Conservation (phyloP, 1,140 invertebrate species). For the Lordiphosa mommai region DNA sequence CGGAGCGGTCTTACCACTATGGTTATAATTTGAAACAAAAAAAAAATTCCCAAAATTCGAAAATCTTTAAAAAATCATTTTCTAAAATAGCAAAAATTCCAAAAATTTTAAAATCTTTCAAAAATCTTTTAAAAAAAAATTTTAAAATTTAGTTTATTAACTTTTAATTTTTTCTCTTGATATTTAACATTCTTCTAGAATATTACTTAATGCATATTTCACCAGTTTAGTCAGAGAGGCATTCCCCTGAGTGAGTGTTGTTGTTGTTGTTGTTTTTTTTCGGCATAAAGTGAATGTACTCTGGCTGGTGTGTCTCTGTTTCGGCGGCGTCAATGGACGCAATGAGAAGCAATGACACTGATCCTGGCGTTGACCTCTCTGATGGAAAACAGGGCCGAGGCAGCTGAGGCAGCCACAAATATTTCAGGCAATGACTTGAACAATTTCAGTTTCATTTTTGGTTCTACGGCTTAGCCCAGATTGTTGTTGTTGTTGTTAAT, state of each 20-base stretch:
- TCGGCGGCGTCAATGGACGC: constrained; percentile 40
- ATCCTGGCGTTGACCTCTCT: constrained; percentile 56
- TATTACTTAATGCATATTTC: constrained; percentile 13
- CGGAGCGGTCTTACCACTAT: too few relatives aligned
- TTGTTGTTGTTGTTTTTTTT: constrained; percentile 10
- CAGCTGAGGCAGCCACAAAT: constrained; percentile 8
- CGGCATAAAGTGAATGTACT: constrained; percentile 44
- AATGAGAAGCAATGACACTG: constrained; percentile 49
- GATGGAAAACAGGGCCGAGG: constrained; percentile 30
- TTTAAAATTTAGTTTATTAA: too few relatives aligned
- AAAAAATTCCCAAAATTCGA: too few relatives aligned
- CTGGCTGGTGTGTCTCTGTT: constrained; percentile 1
- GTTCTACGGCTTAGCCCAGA: neutral
- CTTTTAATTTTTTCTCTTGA: neutral
- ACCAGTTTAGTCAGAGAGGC: constrained; percentile 3
- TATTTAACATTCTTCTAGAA: constrained; percentile 10
- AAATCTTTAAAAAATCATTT: too few relatives aligned
- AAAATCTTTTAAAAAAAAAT: too few relatives aligned
- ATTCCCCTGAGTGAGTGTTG: neutral
- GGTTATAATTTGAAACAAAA: too few relatives aligned
- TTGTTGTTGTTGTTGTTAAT: constrained; percentile 33
- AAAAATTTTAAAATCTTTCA: too few relatives aligned
- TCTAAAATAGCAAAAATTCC: too few relatives aligned
- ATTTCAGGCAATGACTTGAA: constrained; percentile 1
- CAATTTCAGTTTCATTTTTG: constrained; percentile 31